These are phyloP conservation scores for Sebastes cheni DNA, from an alignment of 2,797 vertebrate species.

Conservation along the genomic window DNA sequence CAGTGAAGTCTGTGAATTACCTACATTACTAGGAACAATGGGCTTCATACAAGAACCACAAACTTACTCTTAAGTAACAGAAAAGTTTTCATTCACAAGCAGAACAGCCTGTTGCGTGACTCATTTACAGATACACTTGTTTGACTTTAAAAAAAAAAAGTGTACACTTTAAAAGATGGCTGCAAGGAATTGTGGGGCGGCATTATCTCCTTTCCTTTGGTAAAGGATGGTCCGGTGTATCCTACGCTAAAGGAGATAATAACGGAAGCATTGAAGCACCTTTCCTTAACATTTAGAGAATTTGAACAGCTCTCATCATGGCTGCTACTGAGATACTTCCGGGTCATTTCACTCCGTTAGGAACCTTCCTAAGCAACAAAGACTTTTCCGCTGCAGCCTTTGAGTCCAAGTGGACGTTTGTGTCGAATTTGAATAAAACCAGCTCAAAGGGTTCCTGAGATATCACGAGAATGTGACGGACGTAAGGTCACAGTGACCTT, in stretches of 20 bases:
- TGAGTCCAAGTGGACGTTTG: neutral
- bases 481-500: neutral
- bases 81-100: neutral
- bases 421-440: neutral
- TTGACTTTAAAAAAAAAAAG: no score
- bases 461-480: neutral
- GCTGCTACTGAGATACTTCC: neutral
- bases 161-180: no score
- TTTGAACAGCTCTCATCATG: neutral
- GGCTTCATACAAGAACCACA: neutral
- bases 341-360: neutral
- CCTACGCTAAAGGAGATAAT: neutral
- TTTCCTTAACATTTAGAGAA: neutral
- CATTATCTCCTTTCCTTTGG: neutral
- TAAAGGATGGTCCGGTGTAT: neutral
- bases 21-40: neutral
- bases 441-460: neutral
- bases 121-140: no score
- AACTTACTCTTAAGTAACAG: neutral
- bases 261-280: neutral
- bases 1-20: neutral
- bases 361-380: neutral
- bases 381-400: neutral
- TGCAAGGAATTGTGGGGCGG: no score
- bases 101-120: no score